Base-by-base conservation (phyloP, 2,113 vertebrate species). In the Engraulis encrasicolus region DNA sequence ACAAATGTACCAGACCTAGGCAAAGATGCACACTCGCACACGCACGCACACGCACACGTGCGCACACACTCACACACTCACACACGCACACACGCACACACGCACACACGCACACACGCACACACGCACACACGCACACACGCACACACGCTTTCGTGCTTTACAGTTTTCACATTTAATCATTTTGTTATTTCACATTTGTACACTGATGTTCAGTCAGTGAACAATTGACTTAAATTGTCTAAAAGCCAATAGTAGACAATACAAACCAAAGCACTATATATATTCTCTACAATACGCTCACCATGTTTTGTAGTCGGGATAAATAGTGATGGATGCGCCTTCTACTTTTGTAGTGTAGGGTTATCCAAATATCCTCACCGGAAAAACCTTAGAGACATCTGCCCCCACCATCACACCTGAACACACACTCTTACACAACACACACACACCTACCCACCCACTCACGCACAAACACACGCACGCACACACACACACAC, bases 381-480 rank as follows among this genome's bases (percentile, higher is more conserved):
- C 54, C 20, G 54, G 54, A 58, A n/a, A 58, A 58, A n/a, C 6
- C 54, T 58, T 85, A 82, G 87, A 88, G 52, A 78, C 82, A 37
- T 66, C 78, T 1, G 17, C 45, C 23, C 58, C 7, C 58, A 7
- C 23, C 1, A 45, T 9, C 61, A 31, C 61, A 34, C 61, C 27
- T 12, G 31, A 7, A 71, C 61, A 71, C 23, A 71, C 66, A 74
- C 23, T 17, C 27, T 5, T 23, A 66, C 6, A 66, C 23, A n/a
- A 27, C 58, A 66, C 58, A 27, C n/a, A 66, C n/a, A 27, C 58
- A 66, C n/a, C n/a, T n/a, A n/a, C n/a, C 61, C 11, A 23, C 23
- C 58, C 7, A n/a, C 23, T 1, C 61, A 31, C 61, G 15, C 61
- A 71, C 27, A 71, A 7, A 71, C 61, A 71, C 23, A 71, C 66